These are phyloP conservation scores for Lamprologus tigripictilis DNA, from an alignment of 2,113 vertebrate species.

Conservation along the genomic window DNA sequence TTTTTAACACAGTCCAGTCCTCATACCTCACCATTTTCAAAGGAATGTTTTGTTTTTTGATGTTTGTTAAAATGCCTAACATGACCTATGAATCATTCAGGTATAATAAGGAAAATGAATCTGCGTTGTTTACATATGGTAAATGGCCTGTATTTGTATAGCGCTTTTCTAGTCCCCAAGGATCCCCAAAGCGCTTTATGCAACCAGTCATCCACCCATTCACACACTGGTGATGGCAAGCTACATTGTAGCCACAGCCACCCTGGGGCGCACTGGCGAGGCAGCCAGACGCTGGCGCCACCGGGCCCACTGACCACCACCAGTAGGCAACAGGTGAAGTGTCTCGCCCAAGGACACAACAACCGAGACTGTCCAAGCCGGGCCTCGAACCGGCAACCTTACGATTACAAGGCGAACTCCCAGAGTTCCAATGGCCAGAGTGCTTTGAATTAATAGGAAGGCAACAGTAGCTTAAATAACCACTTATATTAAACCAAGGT, in stretches of 20 bases:
- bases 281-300: too few species aligned
- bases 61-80: not conserved
- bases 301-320: not conserved
- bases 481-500: not conserved
- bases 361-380: not conserved
- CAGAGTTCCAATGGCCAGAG: not conserved
- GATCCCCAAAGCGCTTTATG: not conserved
- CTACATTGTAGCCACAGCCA: not conserved
- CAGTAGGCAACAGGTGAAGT: not conserved
- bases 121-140: not conserved
- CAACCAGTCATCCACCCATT: not conserved
- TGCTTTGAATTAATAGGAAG: not conserved
- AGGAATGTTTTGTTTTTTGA: not conserved
- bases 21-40: not conserved
- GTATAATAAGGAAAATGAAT: not conserved
- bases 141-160: not conserved
- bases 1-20: not conserved
- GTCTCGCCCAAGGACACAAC: too few species aligned
- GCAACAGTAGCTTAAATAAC: not conserved
- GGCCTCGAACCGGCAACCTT: fast-evolving
- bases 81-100: not conserved
- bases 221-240: not conserved
- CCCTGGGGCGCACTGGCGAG: fast-evolving
- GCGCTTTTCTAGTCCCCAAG: not conserved
- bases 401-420: fast-evolving